These are phyloP conservation scores for Lateolabrax maculatus DNA, from an alignment of 2,797 vertebrate species.

Conservation along the genomic window DNA sequence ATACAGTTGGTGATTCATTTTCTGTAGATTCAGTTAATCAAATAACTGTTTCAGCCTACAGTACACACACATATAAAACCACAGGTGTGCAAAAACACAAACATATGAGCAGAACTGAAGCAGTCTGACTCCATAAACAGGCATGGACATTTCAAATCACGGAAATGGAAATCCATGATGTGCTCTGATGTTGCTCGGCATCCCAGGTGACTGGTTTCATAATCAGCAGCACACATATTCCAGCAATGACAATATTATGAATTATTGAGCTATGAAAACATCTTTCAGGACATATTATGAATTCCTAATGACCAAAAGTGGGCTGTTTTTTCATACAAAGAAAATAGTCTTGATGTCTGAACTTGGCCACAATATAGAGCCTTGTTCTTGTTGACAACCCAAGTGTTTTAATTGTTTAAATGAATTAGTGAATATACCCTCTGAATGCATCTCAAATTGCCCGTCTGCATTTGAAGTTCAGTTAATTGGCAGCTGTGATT, in stretches of 20 bases:
- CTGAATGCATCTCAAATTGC: constrained; percentile 35
- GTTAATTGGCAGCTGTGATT: constrained; percentile 45
- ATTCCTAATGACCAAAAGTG: constrained; percentile 14
- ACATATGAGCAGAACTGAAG: not conserved
- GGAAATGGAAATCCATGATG: constrained; percentile 35
- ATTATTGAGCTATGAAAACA: constrained; percentile 35
- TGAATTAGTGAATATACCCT: constrained; percentile 14
- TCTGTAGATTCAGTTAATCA: not conserved
- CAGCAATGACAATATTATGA: constrained; percentile 34
- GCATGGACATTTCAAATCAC: not conserved
- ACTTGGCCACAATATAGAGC: constrained; percentile 31
- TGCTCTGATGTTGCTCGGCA: not conserved
- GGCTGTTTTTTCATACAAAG: constrained; percentile 26
- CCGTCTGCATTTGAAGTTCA: constrained; percentile 40
- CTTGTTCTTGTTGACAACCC: constrained; percentile 21
- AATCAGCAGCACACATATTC: constrained; percentile 16
- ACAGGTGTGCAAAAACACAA: not conserved
- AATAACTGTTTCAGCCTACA: not conserved
- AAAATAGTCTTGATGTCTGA: constrained; percentile 29
- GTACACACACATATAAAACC: not conserved
- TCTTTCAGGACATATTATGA: constrained; percentile 6
- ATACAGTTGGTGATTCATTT: not conserved
- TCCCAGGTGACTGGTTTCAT: constrained; percentile 25
- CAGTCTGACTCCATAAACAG: not conserved
- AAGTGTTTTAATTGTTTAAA: constrained; percentile 42